Conservation (phyloP, 2,113 vertebrate genomes). For the Crypturellus undulatus region DNA sequence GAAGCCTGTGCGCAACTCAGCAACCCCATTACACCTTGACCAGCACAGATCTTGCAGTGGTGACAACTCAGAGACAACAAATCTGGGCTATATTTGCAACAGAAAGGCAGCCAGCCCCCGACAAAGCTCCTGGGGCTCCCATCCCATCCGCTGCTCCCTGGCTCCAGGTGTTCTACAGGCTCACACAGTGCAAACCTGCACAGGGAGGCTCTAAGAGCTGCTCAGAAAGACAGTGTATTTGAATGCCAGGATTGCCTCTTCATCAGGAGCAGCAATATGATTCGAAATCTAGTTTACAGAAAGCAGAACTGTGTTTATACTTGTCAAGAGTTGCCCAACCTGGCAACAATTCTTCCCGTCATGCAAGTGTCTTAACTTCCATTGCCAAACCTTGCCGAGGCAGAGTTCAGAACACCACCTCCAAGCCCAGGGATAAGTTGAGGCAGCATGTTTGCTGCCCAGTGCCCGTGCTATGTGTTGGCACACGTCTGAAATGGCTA, state of each 20-base stretch:
- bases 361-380: slow-evolving; percentile 2
- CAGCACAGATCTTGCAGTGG: background rate
- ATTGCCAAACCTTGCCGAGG: slow-evolving; percentile 45
- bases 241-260: background rate
- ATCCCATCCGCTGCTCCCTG: background rate
- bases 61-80: background rate
- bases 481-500: slow-evolving; percentile 12
- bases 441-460: background rate
- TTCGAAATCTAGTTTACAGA: slow-evolving; percentile 33
- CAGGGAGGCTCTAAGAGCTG: background rate
- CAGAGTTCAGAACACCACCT: slow-evolving; percentile 54
- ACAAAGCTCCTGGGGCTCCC: background rate
- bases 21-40: background rate
- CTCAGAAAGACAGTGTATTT: background rate
- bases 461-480: background rate
- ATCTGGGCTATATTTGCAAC: background rate
- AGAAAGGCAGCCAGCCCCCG: background rate
- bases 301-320: slow-evolving; percentile 57
- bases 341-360: slow-evolving; percentile 33
- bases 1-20: background rate
- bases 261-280: background rate
- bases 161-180: background rate
- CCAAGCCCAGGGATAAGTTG: background rate
- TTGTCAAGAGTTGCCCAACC: slow-evolving; percentile 63
- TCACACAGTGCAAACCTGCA: background rate